Percentiles rank a stretch among this genome's conserved stretches.
phyloP scores from a whole-genome alignment of 2,888 invertebrate species.

The Danaus chrysippus region DNA sequence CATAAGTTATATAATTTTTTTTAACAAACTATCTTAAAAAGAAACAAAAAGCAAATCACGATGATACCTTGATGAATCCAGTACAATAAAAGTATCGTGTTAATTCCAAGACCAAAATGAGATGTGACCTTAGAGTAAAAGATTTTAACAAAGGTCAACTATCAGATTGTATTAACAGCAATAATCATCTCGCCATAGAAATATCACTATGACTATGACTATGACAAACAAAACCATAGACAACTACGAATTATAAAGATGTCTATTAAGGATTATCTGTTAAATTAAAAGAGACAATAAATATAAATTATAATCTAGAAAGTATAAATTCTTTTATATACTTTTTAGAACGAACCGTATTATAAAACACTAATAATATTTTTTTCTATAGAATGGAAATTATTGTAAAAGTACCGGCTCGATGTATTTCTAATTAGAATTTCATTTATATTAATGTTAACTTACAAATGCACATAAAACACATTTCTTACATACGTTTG shows the following conservation, averaged over 20 bases:
- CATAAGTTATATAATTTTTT: not conserved
- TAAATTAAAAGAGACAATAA: conserved; percentile 2
- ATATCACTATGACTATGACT: conserved; percentile 21
- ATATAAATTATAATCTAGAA: not conserved
- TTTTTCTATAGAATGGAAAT: too few relatives aligned
- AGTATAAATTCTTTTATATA: not conserved
- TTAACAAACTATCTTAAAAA: not conserved
- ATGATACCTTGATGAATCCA: too few relatives aligned
- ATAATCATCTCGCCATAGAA: conserved; percentile 9
- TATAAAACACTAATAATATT: too few relatives aligned
- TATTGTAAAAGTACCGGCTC: too few relatives aligned
- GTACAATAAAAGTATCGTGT: not conserved
- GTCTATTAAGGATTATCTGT: not conserved
- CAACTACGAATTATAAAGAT: not conserved
- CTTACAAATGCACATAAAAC: too few relatives aligned
- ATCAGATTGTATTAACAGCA: conserved; percentile 21
- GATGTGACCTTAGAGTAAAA: conserved; percentile 2
- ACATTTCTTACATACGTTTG: too few relatives aligned
- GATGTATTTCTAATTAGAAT: too few relatives aligned
- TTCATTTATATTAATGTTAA: too few relatives aligned
- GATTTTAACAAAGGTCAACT: conserved; percentile 23
- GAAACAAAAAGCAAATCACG: too few relatives aligned
- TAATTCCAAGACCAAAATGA: not conserved
- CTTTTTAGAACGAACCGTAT: not conserved
- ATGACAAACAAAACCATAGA: conserved; percentile 22